Percentiles rank a stretch among this genome's conserved stretches.
phyloP scores from a whole-genome alignment of 2,113 vertebrate genomes.

The Dryoscopus gambensis region DNA sequence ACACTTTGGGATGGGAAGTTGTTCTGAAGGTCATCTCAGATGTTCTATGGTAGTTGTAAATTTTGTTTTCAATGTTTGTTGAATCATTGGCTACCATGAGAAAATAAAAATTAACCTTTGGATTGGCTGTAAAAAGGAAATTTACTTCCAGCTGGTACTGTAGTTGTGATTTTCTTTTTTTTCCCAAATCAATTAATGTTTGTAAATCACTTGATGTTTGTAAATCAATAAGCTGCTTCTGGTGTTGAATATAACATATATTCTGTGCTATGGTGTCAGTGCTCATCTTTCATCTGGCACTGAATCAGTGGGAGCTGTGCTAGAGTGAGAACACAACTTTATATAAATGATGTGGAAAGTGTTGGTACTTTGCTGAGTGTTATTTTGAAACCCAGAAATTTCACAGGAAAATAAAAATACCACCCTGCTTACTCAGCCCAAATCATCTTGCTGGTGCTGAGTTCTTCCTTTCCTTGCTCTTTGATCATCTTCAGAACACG shows the following conservation, averaged over 20 bases:
- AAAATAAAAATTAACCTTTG: neutral
- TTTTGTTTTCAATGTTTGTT: neutral
- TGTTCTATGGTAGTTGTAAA: neutral
- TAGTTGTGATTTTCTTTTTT: neutral
- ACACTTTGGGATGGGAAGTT: no score
- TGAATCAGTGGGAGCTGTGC: neutral
- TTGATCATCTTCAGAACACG: neutral
- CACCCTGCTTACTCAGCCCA: neutral
- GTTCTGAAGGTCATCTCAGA: neutral
- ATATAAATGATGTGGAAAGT: neutral
- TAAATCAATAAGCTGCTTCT: neutral
- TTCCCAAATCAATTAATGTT: neutral
- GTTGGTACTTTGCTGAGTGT: neutral
- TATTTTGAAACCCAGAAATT: neutral
- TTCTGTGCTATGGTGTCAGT: neutral
- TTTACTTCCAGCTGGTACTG: neutral
- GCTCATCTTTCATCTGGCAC: neutral
- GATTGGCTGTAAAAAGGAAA: neutral
- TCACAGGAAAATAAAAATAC: neutral
- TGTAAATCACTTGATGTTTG: neutral
- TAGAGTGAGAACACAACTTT: neutral
- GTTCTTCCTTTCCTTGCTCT: neutral
- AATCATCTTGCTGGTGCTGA: neutral
- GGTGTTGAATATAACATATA: neutral
- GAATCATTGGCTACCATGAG: neutral